Evolutionary conservation across 2,888 invertebrate genomes (phyloP), one percentile per base, ranked within the genome.

Genomic region (Eudemis profundana): DNA sequence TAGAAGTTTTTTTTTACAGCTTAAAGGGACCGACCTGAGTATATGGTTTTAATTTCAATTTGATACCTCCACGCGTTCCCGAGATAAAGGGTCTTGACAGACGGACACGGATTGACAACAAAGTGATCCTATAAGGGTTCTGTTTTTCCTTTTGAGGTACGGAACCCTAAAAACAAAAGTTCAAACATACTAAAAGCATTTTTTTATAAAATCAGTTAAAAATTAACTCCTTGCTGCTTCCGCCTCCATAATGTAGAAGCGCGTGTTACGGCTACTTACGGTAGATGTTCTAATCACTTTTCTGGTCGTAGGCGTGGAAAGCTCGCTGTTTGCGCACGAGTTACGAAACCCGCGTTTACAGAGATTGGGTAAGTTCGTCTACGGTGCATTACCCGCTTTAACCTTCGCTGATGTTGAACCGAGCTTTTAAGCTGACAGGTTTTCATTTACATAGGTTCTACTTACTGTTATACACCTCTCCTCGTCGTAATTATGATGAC

Each of bases 291-390:
- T 51, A 14, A 61, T 51, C 60, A 47, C 46, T 62, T 53, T 53
- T 54, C 54, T 19, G 15, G 14, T 19, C 47, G 54, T 62, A 27
- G 62, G 62, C 38, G 56, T 29, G 53, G 51, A 61, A 42, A 60
- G 60, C 60, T 38, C 27, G 19, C 42, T 56, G 40, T 36, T 51
- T 27, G 17, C 12, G 33, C 17, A 17, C 38, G 17, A 7, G 33
- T 64, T 57, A 23, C 63, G 63, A 49, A 57, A 64, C 40, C 33
- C 56, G n/a, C 57, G 33, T 47, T 57, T 29, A 57, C 29, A n/a
- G 17, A 21, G 33, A 15, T 42, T 40, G 36, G n/a, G 56, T 29
- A 56, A 40, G 47, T 29, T 40, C 33, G 33, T 33, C 29, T 21
- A 36, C 40, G 27, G 38, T 47, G 40, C 62, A 49, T 63, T 56